Evolutionary conservation across 2,113 vertebrate genomes (phyloP), one percentile per base, ranked within the genome.

Genomic region (Percina caprodes): DNA sequence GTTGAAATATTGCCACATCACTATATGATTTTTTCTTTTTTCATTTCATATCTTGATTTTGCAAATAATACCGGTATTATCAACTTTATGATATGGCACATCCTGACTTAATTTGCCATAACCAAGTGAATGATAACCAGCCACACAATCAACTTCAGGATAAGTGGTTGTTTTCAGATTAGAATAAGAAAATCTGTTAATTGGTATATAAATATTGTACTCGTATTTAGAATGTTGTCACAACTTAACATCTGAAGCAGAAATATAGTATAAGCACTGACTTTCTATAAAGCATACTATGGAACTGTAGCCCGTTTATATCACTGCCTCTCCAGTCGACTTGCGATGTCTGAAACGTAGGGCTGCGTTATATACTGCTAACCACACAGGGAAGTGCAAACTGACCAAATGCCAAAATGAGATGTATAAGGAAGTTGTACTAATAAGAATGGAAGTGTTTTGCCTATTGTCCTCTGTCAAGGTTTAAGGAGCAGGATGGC

Each of bases 381-480:
- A 16, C 48, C 15, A 49, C 16, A 42, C 10, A 42, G 39, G 7
- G 39, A 39, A 39, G 39, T 42, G 8, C 8, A 42, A 49, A 49
- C 49, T 52, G 49, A 21, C 39, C 51, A 54, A 55, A 55, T 23
- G 52, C n/a, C 23, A 55, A 55, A 1, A 23, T 55, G 52, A 6
- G 19, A 2, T 4, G 8, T 54, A 9, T 68, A 26, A 66, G 0
- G 33, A 72, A 4, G 23, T 13, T 16, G 0, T 10, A 23, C 10
- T 54, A 33, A 79, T 45, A 66, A 59, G 21, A 30, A 33, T 71
- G 46, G 60, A 59, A 19, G 33, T 15, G 35, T 19, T 69, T 70
- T 63, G 58, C 42, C 23, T 75, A n/a, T 30, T 66, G 66, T 0
- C 15, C 0, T 42, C 61, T 69, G 39, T 46, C 48, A 21, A 46